Conservation (phyloP, 2,797 vertebrate species). For the Melanotaenia parkinsoni region DNA sequence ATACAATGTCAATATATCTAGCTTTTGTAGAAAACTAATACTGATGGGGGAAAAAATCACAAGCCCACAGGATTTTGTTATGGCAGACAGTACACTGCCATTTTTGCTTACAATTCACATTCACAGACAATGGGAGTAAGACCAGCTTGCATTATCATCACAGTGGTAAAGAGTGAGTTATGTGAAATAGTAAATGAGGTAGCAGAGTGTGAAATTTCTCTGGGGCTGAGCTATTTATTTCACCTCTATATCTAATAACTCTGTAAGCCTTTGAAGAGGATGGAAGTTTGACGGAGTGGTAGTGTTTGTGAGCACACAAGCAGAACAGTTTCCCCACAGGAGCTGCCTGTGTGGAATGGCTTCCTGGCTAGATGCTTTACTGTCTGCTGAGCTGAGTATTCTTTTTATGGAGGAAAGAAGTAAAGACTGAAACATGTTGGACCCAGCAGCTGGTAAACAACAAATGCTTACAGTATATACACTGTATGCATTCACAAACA, state of each 20-base stretch:
- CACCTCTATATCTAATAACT: slow-evolving; percentile 77
- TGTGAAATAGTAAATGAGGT: slow-evolving; percentile 68
- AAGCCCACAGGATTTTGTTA: slow-evolving; percentile 9
- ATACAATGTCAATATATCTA: not conserved
- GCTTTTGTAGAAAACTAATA: not conserved
- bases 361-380: slow-evolving; percentile 25
- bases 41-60: not conserved
- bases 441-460: slow-evolving; percentile 53
- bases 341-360: slow-evolving; percentile 43
- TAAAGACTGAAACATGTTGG: slow-evolving; percentile 45
- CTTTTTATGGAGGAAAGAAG: slow-evolving; percentile 47
- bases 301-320: slow-evolving; percentile 58
- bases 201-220: slow-evolving; percentile 69
- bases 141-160: slow-evolving; percentile 38
- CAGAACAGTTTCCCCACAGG: slow-evolving; percentile 62
- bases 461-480: slow-evolving; percentile 24
- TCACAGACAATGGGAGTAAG: slow-evolving; percentile 12
- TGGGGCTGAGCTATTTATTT: slow-evolving; percentile 77
- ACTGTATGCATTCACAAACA: slow-evolving; percentile 4
- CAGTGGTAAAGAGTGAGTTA: slow-evolving; percentile 50
- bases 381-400: slow-evolving; percentile 48
- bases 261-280: slow-evolving; percentile 79
- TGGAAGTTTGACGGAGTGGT: slow-evolving; percentile 74
- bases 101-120: slow-evolving; percentile 4
- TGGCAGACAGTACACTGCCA: slow-evolving; percentile 5